Evolutionary conservation across 2,113 vertebrate species (phyloP).

Genomic region (Zosterops borbonicus): DNA sequence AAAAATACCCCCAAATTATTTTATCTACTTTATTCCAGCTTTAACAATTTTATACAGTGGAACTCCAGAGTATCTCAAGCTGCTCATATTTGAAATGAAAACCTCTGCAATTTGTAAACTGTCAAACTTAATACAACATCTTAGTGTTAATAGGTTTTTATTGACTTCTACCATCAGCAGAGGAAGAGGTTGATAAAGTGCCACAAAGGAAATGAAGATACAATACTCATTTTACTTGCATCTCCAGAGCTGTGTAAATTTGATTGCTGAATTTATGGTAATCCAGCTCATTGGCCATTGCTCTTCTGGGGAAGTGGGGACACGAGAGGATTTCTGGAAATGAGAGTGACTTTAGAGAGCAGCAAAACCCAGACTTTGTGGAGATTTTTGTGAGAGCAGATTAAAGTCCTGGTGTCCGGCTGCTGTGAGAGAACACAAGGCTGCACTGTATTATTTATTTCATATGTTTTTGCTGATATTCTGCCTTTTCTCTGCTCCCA

Average conservation of each 20-base stretch:
- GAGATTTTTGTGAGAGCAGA: background rate
- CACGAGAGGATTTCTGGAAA: background rate
- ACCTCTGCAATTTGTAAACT: conserved; percentile 51
- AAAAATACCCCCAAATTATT: background rate
- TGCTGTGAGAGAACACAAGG: background rate
- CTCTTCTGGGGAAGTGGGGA: background rate
- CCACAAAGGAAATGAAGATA: conserved; percentile 51
- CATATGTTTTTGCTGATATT: background rate
- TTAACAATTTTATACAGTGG: background rate
- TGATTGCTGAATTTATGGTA: conserved; percentile 39
- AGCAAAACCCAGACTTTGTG: background rate
- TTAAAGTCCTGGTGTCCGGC: background rate
- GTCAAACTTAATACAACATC: conserved; percentile 48
- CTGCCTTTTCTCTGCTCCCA: background rate
- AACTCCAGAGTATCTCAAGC: background rate
- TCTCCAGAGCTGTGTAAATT: conserved; percentile 24
- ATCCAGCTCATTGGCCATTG: background rate
- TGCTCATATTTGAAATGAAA: conserved; percentile 53
- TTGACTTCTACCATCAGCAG: conserved; percentile 52
- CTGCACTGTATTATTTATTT: background rate
- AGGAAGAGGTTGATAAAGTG: conserved; percentile 48
- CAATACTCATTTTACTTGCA: conserved; percentile 13
- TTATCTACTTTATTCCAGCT: conserved; percentile 19
- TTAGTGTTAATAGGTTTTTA: conserved; percentile 61
- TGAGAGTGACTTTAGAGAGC: background rate